These are phyloP conservation scores for crab-eating macaque (Macaca fascicularis) DNA, from an alignment of 2,113 vertebrate genomes.

Conservation along the genomic window T2T-MFA8v1.1 NC_088376.1:44575501-44576000, in stretches of 20 bases:
- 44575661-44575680: neutral
- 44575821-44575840: too few relatives aligned
- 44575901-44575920: too few relatives aligned
- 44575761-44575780: neutral
- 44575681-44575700: neutral
- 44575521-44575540: slow-evolving; percentile 48
- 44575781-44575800: neutral
- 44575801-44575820: too few relatives aligned
- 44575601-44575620: slow-evolving; percentile 20
- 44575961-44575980: too few relatives aligned
- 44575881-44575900: too few relatives aligned
- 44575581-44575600: slow-evolving; percentile 8
- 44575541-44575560: neutral
- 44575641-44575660: neutral
- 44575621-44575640: neutral
- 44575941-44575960: too few relatives aligned
- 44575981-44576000: too few relatives aligned
- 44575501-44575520: slow-evolving; percentile 33
- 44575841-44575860: too few relatives aligned
- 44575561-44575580: slow-evolving; percentile 24
- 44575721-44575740: neutral
- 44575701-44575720: neutral
- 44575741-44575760: slow-evolving; percentile 33
- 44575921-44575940: too few relatives aligned
- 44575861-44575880: too few relatives aligned